These are phyloP conservation scores for Oreortyx pictus DNA, from an alignment of 2,797 vertebrate species.

Conservation along the genomic window DNA sequence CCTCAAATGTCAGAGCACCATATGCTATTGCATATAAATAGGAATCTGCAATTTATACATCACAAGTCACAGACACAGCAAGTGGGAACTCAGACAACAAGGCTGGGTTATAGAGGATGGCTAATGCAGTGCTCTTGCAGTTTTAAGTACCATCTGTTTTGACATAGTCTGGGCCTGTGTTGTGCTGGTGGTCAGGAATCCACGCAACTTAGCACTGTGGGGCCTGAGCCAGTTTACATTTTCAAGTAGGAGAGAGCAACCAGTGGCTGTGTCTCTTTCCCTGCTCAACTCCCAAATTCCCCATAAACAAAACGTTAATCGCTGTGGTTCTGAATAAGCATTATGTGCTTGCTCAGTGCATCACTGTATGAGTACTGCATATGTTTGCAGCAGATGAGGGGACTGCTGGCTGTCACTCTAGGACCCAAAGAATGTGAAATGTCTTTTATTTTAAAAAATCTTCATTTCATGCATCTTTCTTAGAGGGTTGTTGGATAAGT, in stretches of 20 bases:
- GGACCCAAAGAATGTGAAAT: background rate
- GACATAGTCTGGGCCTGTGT: constrained; percentile 20
- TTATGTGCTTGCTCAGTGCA: background rate
- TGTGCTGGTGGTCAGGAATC: constrained; percentile 37
- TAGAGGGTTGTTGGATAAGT: background rate
- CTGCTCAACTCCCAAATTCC: constrained; percentile 18
- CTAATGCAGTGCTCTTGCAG: background rate
- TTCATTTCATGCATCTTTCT: background rate
- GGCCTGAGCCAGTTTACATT: constrained; percentile 19
- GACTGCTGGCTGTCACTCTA: background rate
- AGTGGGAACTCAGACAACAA: background rate
- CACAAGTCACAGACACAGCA: constrained; percentile 19
- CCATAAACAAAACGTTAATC: constrained; percentile 29
- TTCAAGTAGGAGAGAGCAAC: constrained; percentile 4
- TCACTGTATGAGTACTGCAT: background rate
- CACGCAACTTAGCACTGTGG: background rate
- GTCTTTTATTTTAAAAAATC: background rate
- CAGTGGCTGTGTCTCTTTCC: constrained; percentile 17
- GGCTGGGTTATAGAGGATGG: background rate
- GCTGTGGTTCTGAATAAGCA: constrained; percentile 2
- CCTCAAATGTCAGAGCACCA: constrained; percentile 20
- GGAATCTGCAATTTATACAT: background rate
- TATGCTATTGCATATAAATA: constrained; percentile 6
- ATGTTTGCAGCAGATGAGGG: background rate
- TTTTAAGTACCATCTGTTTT: constrained; percentile 23